Evolutionary conservation across 2,888 invertebrate genomes (phyloP), one percentile per base, ranked within the genome.

Genomic region (Drosophila siamana): DNA sequence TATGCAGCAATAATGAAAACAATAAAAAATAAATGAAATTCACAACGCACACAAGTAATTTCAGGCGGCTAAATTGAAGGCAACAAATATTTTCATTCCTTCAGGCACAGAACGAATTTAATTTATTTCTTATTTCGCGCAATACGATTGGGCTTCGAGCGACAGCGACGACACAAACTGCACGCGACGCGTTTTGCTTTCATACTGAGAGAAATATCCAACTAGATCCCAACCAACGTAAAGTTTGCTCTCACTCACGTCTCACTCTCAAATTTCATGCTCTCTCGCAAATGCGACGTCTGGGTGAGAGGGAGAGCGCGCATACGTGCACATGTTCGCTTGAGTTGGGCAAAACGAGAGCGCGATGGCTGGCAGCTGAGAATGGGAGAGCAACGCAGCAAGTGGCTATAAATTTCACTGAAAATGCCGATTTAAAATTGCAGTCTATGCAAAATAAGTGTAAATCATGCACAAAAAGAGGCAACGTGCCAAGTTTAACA

Each of bases 151-250:
- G 38, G 40, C n/a, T 36, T 46, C 2, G 36, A 41, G 22, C 15
- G 13, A 59, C 11, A 22, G 54, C 51, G 30, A 24, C 40, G 59
- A 57, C 26, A 41, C 66, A 66, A 64, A 66, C 66, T 62, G 46
- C 43, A 59, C 64, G 59, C 80, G 73, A 22, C 77, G 78, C 57
- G 73, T 28, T 57, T 22, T 61, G 50, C 50, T 66, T 66, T 76
- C 55, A 57, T 61, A 78, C 68, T 75, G 69, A 78, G 47, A 11
- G n/a, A 4, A 46, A 52, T 19, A 57, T 62, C 59, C 67, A 71
- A 74, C 57, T 30, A 59, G 67, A 77, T 59, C 57, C 66, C 33
- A 71, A 66, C 54, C 33, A 38, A 65, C 33, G 13, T 11, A 4
- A 38, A 48, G 38, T 50, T 22, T 51, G 47, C 56, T 57, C 43